These are phyloP conservation scores for Portunus trituberculatus DNA, from an alignment of 1,140 invertebrate species.

Conservation along the genomic window DNA sequence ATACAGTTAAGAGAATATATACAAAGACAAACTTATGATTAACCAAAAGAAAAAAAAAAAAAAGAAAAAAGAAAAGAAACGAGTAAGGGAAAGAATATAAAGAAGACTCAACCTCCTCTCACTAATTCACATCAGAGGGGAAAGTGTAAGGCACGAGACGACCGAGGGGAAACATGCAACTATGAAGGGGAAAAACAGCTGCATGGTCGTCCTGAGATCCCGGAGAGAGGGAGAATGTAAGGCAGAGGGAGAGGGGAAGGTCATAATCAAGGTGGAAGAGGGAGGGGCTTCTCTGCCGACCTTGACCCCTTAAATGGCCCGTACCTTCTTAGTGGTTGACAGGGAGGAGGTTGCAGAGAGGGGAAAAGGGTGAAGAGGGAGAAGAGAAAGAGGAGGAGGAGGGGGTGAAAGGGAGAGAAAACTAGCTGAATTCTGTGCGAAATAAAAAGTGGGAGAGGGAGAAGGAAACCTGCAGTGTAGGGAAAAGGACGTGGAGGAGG, in stretches of 20 bases:
- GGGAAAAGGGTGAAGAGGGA: neutral
- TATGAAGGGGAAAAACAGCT: neutral
- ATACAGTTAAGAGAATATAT: too few species aligned
- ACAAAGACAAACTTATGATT: too few species aligned
- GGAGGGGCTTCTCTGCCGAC: neutral
- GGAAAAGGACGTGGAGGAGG: too few species aligned
- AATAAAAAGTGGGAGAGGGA: neutral
- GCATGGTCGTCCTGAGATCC: neutral
- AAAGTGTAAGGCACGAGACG: too few species aligned
- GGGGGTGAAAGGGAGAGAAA: constrained; percentile 26
- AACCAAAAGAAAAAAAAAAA: too few species aligned
- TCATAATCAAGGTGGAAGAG: neutral
- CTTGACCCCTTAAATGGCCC: neutral
- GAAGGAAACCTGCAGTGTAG: too few species aligned
- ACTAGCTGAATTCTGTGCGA: neutral
- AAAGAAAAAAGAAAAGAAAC: too few species aligned
- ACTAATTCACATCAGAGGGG: too few species aligned
- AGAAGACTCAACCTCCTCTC: too few species aligned
- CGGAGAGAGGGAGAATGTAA: neutral
- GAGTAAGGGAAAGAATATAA: too few species aligned
- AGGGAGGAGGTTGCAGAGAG: neutral
- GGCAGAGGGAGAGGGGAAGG: constrained; percentile 37
- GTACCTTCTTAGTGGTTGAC: neutral
- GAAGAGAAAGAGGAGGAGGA: constrained; percentile 17
- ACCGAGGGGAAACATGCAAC: neutral